Evolutionary conservation across 92 coral and sea anemone species (phyloP), one percentile per base, ranked within the genome.

Genomic region (Siderastrea radians): DNA sequence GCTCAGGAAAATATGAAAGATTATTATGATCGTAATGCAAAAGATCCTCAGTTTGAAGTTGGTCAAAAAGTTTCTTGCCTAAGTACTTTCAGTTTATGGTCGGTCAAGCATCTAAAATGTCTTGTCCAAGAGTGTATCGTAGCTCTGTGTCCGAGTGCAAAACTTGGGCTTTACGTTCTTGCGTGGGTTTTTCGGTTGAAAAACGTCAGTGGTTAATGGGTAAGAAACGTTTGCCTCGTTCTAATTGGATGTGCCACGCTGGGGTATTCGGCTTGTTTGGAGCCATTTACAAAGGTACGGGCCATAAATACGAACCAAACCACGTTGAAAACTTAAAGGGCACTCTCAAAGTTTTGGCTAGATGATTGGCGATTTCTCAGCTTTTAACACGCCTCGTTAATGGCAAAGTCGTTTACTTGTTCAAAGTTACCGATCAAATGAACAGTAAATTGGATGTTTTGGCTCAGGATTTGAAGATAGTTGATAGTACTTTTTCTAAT

Each of bases 401-500:
- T 44, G 84, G 92, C 46, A 89, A 89, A 72, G 74, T 75, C 5
- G 84, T 83, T 7, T 78, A 89, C n/a, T 74, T 83, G 6, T 65
- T 89, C 15, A 75, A 82, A 47, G 65, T 64, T 7, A 83, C 88
- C 0, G 88, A 83, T 55, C 60, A 59, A 4, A 81, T 88, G 66
- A 82, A 75, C 63, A 73, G 87, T 3, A 88, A 88, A 58, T 7
- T 88, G 17, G 60, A 60, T 7, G 53, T 63, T 17, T 45, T 81
- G 73, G 7, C 69, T 5, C 49, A 26, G 3, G 66, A 72, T 57
- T 46, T 88, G 6, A 38, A 77, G 44, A 12, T 1, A 2, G 16
- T 79, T 0, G 81, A 87, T 14, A 3, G 6, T 4, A 65, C 75
- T 0, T 73, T 88, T 47, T 3, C 45, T 8, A 15, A n/a, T 53